Base-by-base conservation (phyloP, 2,888 invertebrate genomes). In the Sphaeridia pumilis region DNA sequence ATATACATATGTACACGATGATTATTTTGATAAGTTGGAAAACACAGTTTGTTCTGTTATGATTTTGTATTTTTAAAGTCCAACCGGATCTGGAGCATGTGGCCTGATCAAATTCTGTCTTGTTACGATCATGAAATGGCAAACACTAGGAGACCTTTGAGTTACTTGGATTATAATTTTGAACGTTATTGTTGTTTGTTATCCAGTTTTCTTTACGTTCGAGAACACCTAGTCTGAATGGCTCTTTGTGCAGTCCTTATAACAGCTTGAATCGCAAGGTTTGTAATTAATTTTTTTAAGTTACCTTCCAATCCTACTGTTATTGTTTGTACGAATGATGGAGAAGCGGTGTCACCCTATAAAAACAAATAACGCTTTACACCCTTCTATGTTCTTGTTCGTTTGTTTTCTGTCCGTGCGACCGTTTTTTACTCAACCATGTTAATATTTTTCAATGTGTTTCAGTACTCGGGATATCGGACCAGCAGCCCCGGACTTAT, bases 171-270 rank as follows among this genome's bases (percentile, higher is more conserved):
- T 44, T 50, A 49, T 56, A 17, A 47, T 41, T 47, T 42, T 49
- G 52, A 59, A 61, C 63, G 67, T 67, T 64, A 65, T 36, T 57
- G 44, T 56, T 48, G 52, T 58, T 41, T 55, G 55, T 52, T 58
- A 55, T 58, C 54, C 65, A 90, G 90, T 88, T 85, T 80, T 85
- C 84, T 75, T 81, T 87, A 79, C 84, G 87, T 74, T 90, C 89
- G 74, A 87, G 88, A 79, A 88, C 89, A 71, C 87, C 89, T 76
- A 89, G 88, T 78, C 82, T 87, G 78, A 88, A 86, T 79, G 90
- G 89, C 76, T 90, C 89, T 74, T 79, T 87, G 77, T 87, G 82
- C 82, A 85, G 85, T 76, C 84, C 82, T 72, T 82, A 83, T 80
- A 87, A 84, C 82, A 87, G 86, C 77, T 78, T 84, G 52, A 65